Percentiles rank a stretch among this genome's conserved stretches.
Conservation (phyloP, 1,140 invertebrate species). For the Oedothorax gibbosus region DNA sequence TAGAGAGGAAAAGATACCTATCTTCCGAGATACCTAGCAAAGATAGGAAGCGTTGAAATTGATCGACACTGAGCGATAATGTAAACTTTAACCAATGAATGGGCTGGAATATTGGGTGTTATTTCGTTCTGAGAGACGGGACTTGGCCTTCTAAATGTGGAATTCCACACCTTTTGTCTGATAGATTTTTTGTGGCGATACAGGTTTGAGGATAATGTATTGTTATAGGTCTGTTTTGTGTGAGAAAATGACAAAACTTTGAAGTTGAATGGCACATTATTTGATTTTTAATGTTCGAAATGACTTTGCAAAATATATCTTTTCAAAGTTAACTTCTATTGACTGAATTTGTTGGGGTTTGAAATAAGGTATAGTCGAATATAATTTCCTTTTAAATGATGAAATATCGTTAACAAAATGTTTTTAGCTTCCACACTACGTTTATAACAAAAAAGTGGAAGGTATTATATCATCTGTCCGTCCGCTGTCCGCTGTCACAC, state of each 20-base stretch:
- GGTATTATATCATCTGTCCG: too few relatives aligned
- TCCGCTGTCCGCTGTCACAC: too few relatives aligned
- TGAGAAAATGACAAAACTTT: background rate
- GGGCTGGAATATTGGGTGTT: conserved; percentile 27
- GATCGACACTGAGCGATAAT: conserved; percentile 33
- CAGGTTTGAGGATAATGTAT: background rate
- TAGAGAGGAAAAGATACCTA: conserved; percentile 29
- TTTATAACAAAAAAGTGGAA: too few relatives aligned
- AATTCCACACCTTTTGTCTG: conserved; percentile 25
- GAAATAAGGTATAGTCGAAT: too few relatives aligned
- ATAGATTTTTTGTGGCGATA: background rate
- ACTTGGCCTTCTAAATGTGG: conserved; percentile 4
- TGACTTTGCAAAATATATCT: too few relatives aligned
- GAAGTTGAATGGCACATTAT: background rate
- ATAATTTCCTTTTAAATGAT: too few relatives aligned
- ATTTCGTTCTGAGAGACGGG: background rate
- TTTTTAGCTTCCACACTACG: too few relatives aligned
- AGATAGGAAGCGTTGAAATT: conserved; percentile 49
- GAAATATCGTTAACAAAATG: too few relatives aligned
- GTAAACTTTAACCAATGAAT: conserved; percentile 21
- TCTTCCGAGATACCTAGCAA: conserved; percentile 9
- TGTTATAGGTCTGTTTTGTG: background rate
- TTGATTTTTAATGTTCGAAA: too few relatives aligned
- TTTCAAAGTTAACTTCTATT: too few relatives aligned
- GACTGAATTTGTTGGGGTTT: too few relatives aligned